phyloP scores from a whole-genome alignment of 2,888 invertebrate genomes.

The Labia minor region DNA sequence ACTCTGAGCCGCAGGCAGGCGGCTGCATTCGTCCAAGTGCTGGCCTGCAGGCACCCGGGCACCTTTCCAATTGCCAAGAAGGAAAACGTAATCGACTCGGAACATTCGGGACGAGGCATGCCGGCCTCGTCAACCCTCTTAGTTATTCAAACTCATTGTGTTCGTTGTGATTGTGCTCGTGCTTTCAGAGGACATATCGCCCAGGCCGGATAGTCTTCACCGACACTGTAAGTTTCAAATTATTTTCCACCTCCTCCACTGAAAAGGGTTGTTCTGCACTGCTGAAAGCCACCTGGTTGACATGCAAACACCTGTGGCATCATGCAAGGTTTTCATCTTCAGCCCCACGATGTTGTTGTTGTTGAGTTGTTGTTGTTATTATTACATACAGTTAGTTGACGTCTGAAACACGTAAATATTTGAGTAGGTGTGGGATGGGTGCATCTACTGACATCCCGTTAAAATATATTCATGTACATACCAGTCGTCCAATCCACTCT shows the following conservation, averaged over 20 bases:
- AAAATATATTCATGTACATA: neutral
- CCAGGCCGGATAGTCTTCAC: conserved; percentile 1
- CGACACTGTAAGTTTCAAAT: neutral
- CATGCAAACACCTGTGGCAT: neutral
- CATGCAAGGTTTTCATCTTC: no score
- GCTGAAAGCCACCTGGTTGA: neutral
- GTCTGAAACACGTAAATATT: neutral
- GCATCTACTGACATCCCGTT: neutral
- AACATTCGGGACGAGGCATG: neutral
- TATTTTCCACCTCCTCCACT: neutral
- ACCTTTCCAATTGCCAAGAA: no score
- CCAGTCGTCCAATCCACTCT: no score
- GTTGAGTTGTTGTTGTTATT: neutral
- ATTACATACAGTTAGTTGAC: neutral
- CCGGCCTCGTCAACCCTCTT: neutral
- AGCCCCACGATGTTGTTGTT: no score
- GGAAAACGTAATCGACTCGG: no score
- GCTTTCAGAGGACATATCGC: neutral
- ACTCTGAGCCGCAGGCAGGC: no score
- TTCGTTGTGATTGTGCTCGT: neutral
- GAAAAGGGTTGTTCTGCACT: neutral
- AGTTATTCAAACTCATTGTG: neutral
- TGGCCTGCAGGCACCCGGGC: no score
- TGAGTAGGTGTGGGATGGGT: neutral
- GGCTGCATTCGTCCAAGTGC: no score